These are phyloP conservation scores for Iselma pallidipennis DNA, from an alignment of 2,888 invertebrate species.

Conservation along the genomic window DNA sequence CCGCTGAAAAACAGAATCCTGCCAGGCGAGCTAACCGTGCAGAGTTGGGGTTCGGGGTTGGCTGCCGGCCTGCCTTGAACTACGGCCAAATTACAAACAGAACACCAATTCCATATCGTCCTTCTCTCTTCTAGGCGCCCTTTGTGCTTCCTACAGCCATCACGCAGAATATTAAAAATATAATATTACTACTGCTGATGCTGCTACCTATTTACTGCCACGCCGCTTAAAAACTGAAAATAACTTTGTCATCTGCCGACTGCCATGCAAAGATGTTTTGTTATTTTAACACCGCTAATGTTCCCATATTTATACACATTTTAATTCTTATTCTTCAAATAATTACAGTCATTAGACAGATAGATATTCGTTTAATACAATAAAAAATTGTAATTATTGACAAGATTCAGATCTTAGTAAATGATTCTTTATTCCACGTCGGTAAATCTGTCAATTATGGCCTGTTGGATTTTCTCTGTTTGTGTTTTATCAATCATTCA, in stretches of 20 bases:
- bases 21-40: conserved; percentile 51
- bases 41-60: conserved; percentile 26
- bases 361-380: background rate
- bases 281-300: too few relatives aligned
- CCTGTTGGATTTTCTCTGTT: background rate
- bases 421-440: background rate
- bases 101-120: conserved; percentile 43
- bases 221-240: background rate
- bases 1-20: conserved; percentile 59
- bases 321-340: too few relatives aligned
- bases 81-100: conserved; percentile 54
- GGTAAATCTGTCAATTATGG: background rate
- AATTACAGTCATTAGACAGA: background rate
- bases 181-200: conserved; percentile 11
- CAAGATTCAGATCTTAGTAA: background rate
- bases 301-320: too few relatives aligned
- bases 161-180: conserved; percentile 24
- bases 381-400: background rate
- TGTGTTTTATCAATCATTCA: background rate
- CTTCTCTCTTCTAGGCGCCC: conserved; percentile 7
- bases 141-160: conserved; percentile 10
- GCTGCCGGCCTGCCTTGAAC: conserved; percentile 39
- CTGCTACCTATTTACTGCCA: background rate
- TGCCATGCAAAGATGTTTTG: background rate
- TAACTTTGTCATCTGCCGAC: background rate